Base-by-base conservation (phyloP, 1,140 invertebrate genomes). In the Marisa cornuarietis region DNA sequence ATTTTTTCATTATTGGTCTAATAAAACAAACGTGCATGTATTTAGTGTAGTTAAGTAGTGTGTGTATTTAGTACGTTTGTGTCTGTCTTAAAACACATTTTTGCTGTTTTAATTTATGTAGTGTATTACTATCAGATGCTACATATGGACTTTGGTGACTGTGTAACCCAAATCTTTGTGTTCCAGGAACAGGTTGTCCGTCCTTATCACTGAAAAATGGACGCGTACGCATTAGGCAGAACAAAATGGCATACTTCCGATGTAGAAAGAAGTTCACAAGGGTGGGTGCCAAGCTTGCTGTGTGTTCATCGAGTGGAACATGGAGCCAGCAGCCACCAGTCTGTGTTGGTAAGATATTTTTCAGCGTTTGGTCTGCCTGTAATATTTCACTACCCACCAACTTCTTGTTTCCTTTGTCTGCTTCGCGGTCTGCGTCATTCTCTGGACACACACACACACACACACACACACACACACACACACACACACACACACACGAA, bases 251-350 rank as follows among this genome's bases (percentile, higher is more conserved):
- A 13, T 77, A 80, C 76, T 82, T 80, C 68, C 61, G 63, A 1
- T 82, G 81, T 68, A 80, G 63, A 71, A 78, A 74, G 49, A 73
- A 63, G 31, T 82, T 79, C 61, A 80, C 76, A 31, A 61, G 79
- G 54, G 71, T 80, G 9, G 81, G 81, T 11, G 61, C 54, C 51
- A 80, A 80, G 71, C 69, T 80, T 72, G 81, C 81, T 31, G 78
- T 82, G 1, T 82, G 81, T 54, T 61, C 80, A 20, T 51, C 66
- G 10, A 18, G 51, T n/a, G 71, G 75, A 5, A 72, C 71, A 11
- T 82, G 81, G 81, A 82, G 81, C 31, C 81, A 82, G 24, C 81
- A 71, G 8, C 42, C 76, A 6, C 81, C 81, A 26, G 69, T 80
- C 8, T 82, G 81, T 77, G 79, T 82, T 9, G 75, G 81, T 82